phyloP scores from a whole-genome alignment of 2,888 invertebrate species.

The Diaperis boleti region DNA sequence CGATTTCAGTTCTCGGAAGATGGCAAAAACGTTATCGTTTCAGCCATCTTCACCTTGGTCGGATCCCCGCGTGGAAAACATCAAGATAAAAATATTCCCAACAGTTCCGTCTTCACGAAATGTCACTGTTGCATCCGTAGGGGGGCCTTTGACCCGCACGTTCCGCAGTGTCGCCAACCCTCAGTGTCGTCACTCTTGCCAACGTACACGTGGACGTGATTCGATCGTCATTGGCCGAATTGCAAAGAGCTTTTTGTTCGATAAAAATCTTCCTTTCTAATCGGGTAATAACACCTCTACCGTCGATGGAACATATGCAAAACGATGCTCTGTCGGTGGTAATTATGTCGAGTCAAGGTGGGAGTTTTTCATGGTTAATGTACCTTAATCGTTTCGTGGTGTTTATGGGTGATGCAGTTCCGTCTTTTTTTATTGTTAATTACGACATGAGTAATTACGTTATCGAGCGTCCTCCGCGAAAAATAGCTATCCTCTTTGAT shows the following conservation, averaged over 20 bases:
- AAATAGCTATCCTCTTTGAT: no score
- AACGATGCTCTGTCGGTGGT: slow-evolving; percentile 3
- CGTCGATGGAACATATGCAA: not conserved
- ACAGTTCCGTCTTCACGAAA: no score
- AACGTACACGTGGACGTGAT: not conserved
- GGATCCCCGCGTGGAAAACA: no score
- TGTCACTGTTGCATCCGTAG: no score
- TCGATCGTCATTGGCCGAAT: not conserved
- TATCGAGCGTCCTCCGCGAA: no score
- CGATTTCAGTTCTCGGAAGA: no score
- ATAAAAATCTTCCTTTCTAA: slow-evolving; percentile 3
- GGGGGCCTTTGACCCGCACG: not conserved
- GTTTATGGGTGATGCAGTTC: slow-evolving; percentile 3
- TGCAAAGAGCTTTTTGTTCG: not conserved
- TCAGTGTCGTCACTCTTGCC: not conserved
- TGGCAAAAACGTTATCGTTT: no score
- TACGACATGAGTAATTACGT: no score
- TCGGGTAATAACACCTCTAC: not conserved
- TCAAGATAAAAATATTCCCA: no score
- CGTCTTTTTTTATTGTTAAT: slow-evolving; percentile 3
- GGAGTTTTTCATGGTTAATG: slow-evolving; percentile 14
- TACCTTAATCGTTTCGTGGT: slow-evolving; percentile 12
- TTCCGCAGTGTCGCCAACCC: not conserved
- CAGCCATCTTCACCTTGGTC: no score
- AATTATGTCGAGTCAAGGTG: slow-evolving; percentile 16